A percentile compares a stretch with the other conserved stretches of the same genome.
phyloP scores from a whole-genome alignment of 2,797 vertebrate species.

The Anolis apletophallus region DNA sequence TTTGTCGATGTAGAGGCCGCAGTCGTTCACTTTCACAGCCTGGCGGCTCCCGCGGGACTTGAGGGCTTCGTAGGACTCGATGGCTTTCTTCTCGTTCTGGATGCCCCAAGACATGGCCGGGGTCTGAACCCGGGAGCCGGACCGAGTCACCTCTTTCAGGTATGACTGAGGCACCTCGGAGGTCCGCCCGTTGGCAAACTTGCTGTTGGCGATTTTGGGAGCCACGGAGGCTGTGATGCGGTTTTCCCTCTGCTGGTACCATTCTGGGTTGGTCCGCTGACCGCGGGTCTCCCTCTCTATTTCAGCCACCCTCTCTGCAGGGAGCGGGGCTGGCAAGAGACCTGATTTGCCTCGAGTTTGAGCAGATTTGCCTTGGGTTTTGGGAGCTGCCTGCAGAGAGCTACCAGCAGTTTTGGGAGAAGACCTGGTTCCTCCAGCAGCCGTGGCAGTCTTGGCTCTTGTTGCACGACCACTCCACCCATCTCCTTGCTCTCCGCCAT shows the following conservation, averaged over 20 bases:
- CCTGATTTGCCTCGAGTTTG: accelerated
- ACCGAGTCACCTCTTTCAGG: constrained; percentile 74
- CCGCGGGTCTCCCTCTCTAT: constrained; percentile 83
- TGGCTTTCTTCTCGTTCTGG: constrained; percentile 70
- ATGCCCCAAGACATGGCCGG: constrained; percentile 85
- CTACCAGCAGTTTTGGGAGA: background rate
- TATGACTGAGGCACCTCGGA: constrained; percentile 79
- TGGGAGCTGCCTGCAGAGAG: background rate
- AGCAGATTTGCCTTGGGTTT: background rate
- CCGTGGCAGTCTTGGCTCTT: background rate
- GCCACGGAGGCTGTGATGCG: constrained; percentile 85
- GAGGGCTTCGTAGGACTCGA: constrained; percentile 74
- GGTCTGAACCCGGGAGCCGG: constrained; percentile 65
- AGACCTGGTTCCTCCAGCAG: accelerated
- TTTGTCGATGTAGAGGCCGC: constrained; percentile 82
- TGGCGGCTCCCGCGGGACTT: constrained; percentile 65
- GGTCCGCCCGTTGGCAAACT: constrained; percentile 74
- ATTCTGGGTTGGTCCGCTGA: constrained; percentile 79
- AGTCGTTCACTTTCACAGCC: constrained; percentile 74
- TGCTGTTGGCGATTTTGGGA: constrained; percentile 78
- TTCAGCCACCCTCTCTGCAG: constrained; percentile 41
- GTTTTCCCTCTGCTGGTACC: constrained; percentile 83
- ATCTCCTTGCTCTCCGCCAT: accelerated
- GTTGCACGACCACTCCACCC: background rate
- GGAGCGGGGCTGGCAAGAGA: background rate